phyloP scores from a whole-genome alignment of 1,140 invertebrate genomes.

The Danaus plexippus region DNA sequence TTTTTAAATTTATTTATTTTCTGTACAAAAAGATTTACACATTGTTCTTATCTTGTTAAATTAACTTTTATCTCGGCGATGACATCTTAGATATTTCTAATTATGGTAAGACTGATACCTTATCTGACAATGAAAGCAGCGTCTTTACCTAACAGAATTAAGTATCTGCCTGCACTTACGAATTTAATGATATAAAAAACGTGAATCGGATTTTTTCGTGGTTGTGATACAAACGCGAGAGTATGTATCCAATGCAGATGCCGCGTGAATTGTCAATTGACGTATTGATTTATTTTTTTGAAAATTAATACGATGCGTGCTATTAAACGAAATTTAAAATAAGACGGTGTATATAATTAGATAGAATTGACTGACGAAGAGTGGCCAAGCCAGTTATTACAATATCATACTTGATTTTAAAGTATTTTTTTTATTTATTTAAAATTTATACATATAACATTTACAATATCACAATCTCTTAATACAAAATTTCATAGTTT shows the following conservation, averaged over 20 bases:
- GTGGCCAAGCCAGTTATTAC: background rate
- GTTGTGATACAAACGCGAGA: conserved; percentile 23
- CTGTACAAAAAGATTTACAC: no score
- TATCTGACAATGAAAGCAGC: conserved; percentile 18
- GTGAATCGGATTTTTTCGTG: conserved; percentile 16
- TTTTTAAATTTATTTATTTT: no score
- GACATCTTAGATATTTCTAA: conserved; percentile 4
- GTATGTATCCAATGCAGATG: conserved; percentile 9
- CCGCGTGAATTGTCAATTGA: conserved; percentile 20
- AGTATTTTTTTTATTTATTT: conserved; percentile 3
- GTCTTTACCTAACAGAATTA: conserved; percentile 5
- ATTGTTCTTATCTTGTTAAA: background rate
- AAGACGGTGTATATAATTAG: conserved; percentile 11
- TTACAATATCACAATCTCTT: background rate
- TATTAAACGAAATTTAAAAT: conserved; percentile 2
- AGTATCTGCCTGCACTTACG: conserved; percentile 16
- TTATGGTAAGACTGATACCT: conserved; percentile 24
- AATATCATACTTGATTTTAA: conserved; percentile 1
- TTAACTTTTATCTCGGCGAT: conserved; percentile 2
- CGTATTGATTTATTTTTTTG: conserved; percentile 4
- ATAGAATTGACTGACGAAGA: conserved; percentile 9
- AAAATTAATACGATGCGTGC: background rate
- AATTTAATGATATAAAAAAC: conserved; percentile 37
- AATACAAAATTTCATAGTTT: no score
- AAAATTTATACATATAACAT: conserved; percentile 3